Conservation (phyloP, 2,888 invertebrate genomes). For the Altica lythri region DNA sequence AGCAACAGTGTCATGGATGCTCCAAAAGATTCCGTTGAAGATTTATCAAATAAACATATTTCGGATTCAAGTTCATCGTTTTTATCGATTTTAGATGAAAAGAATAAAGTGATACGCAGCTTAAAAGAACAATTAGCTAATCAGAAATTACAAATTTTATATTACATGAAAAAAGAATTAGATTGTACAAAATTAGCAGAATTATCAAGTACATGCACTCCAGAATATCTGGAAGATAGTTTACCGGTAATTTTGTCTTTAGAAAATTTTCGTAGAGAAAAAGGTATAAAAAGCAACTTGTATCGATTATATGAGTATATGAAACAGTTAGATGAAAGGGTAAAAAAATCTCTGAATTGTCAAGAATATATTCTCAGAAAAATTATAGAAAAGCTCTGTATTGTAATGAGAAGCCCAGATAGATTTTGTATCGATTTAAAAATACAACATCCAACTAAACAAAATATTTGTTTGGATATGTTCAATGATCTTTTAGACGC, state of each 20-base stretch:
- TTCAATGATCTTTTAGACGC: conserved; percentile 44
- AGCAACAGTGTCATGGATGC: conserved; percentile 1
- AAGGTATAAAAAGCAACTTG: conserved; percentile 46
- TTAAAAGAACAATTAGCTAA: conserved; percentile 47
- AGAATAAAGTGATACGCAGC: conserved; percentile 45
- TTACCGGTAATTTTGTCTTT: conserved; percentile 47
- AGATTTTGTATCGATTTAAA: conserved; percentile 30
- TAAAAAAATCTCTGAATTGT: conserved; percentile 35
- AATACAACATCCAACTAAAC: conserved; percentile 33
- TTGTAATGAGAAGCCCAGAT: conserved; percentile 28
- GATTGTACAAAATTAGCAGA: conserved; percentile 39
- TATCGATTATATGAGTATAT: conserved; percentile 46
- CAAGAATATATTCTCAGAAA: conserved; percentile 46
- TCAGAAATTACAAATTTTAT: conserved; percentile 49
- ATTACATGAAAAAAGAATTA: conserved; percentile 46
- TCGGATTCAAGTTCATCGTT: conserved; percentile 21
- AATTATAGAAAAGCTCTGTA: conserved; percentile 41
- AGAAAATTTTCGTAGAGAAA: conserved; percentile 44
- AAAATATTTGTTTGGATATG: conserved; percentile 40
- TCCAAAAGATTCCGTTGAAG: conserved; percentile 1
- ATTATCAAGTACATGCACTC: conserved; percentile 46
- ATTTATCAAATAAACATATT: not conserved
- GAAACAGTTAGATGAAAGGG: conserved; percentile 39
- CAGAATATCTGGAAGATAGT: conserved; percentile 43
- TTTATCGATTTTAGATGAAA: conserved; percentile 47